Evolutionary conservation across 2,888 invertebrate genomes (phyloP), one percentile per base, ranked within the genome.

Genomic region (Ophioninae sp.): DNA sequence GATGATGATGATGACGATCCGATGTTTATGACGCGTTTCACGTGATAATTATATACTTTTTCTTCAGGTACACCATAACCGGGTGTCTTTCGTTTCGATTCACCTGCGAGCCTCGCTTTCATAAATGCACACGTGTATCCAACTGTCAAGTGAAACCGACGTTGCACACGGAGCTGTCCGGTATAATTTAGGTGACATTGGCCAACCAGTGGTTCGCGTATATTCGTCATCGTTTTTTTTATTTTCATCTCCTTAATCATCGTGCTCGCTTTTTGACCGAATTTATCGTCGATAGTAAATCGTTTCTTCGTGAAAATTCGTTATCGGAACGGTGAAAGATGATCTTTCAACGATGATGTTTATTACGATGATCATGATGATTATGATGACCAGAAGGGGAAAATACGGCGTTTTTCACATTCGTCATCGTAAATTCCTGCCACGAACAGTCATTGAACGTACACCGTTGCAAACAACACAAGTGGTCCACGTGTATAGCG

Each of bases 21-120:
- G 83, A 84, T 78, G 74, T 85, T 84, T 85, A 85, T 86, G 86
- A 83, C 85, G 80, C 84, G 81, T 79, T 85, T 80, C 79, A 82
- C 73, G 84, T 73, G 85, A 79, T 85, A 86, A 86, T 86, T 86
- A 85, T 73, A 84, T 68, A 84, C 84, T 80, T 84, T 82, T 30
- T 72, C 71, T 76, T 8, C 39, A 77, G 59, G 80, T 81, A 83
- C n/a, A 77, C 65, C 77, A 65, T 76, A 69, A 51, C 41, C 73
- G 74, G 67, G 51, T 76, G 78, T 83, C 83, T 85, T 85, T 81
- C 85, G 83, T 83, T 78, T 83, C 75, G 83, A 83, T 85, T 83
- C 83, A 65, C 58, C 75, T 58, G 71, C 13, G 2, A 17, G 71
- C 78, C 61, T 76, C 63, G 37, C n/a, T 68, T 76, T 65, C 41